Base-by-base conservation (phyloP, 2,113 vertebrate species). In the Heterocephalus glaber region DNA sequence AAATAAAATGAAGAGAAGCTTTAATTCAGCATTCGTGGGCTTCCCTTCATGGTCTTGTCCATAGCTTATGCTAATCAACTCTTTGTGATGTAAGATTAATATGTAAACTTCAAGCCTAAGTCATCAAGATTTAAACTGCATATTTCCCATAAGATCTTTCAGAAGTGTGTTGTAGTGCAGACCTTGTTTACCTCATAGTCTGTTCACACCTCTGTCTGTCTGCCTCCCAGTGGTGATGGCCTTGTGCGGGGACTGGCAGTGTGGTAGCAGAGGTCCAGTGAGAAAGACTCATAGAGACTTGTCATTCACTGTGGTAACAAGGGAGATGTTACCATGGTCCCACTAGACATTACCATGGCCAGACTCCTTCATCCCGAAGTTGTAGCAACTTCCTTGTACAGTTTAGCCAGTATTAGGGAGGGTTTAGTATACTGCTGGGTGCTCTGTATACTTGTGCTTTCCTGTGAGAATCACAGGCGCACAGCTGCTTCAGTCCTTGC, bases 391-490 rank as follows among this genome's bases (percentile, higher is more conserved):
- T 79, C 7, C 2, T 0, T n/a, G 44, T 44, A 16, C 24, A 2
- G 9, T 44, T 72, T 22, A 26, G 44, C 81, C 33, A 7, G 54
- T 54, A 30, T 3, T 13, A 30, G 44, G 11, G 26, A 35, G 26
- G 24, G 3, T 56, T 63, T 9, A 6, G 10, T 33, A 26, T 5
- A 1, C 20, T 47, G 9, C 28, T 41, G 3, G 84, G 44, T 49
- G 12, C 26, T 54, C n/a, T 60, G 0, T 84, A 38, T 87, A 38
- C 30, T 52, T 49, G 17, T 66, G 52, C 20, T 47, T 74, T 28
- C 56, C 33, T 1, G 0, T 33, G 30, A 9, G 4, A 4, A 3
- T 33, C 52, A 7, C 12, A 6, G 1, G 0, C 47, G 0, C 12
- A 35, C 74, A 65, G 47, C 86, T 20, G 3, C 74, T 33, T 35